phyloP scores from a whole-genome alignment of 2,797 vertebrate genomes.

The Choloepus didactylus region DNA sequence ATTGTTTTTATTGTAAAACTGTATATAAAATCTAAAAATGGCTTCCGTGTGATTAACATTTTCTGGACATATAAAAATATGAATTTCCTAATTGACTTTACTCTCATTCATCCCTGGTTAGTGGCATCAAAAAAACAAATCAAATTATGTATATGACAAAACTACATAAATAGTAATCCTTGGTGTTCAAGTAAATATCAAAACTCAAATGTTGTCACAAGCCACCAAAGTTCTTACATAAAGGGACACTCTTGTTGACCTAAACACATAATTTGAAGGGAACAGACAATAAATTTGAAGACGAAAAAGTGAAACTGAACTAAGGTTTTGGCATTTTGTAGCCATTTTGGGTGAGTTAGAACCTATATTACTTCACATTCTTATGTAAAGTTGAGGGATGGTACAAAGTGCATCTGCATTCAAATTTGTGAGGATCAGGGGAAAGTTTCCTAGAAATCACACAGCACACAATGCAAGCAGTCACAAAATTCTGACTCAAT shows the following conservation, averaged over 20 bases:
- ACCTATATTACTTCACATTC: not conserved
- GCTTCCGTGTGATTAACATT: not conserved
- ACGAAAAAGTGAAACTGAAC: not conserved
- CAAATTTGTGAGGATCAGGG: constrained; percentile 17
- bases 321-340: not conserved
- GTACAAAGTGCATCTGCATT: not conserved
- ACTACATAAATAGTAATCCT: not conserved
- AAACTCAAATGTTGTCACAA: not conserved
- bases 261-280: not conserved
- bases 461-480: not conserved
- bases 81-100: constrained; percentile 14
- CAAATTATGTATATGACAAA: not conserved
- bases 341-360: not conserved
- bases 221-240: not conserved
- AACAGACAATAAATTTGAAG: not conserved
- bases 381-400: not conserved
- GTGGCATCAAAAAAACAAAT: not conserved
- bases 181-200: not conserved
- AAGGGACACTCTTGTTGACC: not conserved
- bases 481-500: not conserved
- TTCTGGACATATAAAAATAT: not conserved
- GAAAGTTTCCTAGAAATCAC: constrained; percentile 43
- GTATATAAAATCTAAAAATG: not conserved
- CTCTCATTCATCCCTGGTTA: not conserved
- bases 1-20: not conserved